A percentile compares a stretch with the other conserved stretches of the same genome.
Conservation (phyloP, 1,140 invertebrate species). For the Alviniconcha marisindica region DNA sequence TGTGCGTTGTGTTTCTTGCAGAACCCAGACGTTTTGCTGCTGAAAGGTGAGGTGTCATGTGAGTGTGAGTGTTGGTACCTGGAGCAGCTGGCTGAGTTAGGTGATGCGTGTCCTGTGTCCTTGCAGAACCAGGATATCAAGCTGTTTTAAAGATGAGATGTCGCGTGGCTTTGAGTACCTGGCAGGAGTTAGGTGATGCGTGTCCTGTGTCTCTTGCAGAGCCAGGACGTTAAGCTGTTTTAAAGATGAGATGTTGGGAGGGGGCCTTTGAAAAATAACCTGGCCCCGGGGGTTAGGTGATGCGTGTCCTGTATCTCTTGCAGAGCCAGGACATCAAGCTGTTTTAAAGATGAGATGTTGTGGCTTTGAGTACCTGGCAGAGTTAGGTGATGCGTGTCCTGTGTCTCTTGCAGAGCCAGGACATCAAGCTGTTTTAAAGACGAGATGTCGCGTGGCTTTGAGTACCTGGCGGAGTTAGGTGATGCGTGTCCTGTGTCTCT, state of each 20-base stretch:
- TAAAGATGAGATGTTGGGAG: constrained; percentile 68
- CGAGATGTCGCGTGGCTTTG: constrained; percentile 65
- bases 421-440: constrained; percentile 72
- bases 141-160: constrained; percentile 70
- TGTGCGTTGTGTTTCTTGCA: constrained; percentile 46
- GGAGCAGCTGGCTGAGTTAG: constrained; percentile 66
- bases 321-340: constrained; percentile 75
- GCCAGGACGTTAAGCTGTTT: constrained; percentile 74
- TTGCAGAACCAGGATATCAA: constrained; percentile 74
- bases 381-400: constrained; percentile 73
- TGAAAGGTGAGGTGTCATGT: constrained; percentile 69
- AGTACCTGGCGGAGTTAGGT: too few relatives aligned
- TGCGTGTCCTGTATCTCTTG: constrained; percentile 63
- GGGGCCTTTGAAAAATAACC: constrained; percentile 63
- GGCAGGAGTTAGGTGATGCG: too few relatives aligned
- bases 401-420: constrained; percentile 70
- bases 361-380: constrained; percentile 68
- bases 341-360: constrained; percentile 69
- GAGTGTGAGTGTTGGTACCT: constrained; percentile 69
- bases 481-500: constrained; percentile 1
- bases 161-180: constrained; percentile 65
- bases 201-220: constrained; percentile 56
- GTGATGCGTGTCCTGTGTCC: constrained; percentile 70
- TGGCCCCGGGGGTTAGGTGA: constrained; percentile 70
- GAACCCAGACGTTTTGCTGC: constrained; percentile 74